Evolutionary conservation across 2,113 vertebrate species (phyloP).

Genomic region (Atherinomorus stipes): DNA sequence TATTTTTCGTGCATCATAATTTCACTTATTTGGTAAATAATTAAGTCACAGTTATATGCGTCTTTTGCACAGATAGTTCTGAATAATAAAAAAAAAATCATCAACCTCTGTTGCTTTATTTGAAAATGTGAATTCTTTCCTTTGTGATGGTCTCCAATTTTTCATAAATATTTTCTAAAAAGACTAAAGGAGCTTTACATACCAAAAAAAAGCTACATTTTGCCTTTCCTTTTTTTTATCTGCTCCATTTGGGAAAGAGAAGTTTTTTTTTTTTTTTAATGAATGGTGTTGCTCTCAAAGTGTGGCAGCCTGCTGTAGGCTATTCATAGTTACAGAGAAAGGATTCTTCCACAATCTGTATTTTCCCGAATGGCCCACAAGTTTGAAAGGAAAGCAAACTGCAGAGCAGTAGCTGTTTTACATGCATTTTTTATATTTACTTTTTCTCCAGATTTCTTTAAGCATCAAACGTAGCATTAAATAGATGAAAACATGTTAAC

Average conservation of each 20-base stretch:
- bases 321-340: conserved; percentile 6
- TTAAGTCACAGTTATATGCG: too few relatives aligned
- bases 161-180: too few relatives aligned
- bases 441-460: not conserved
- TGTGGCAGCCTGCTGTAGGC: not conserved
- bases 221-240: not conserved
- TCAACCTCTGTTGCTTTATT: too few relatives aligned
- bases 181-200: too few relatives aligned
- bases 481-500: not conserved
- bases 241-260: not conserved
- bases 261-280: too few relatives aligned
- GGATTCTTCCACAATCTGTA: conserved; percentile 6
- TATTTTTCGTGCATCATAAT: too few relatives aligned
- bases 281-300: not conserved
- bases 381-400: not conserved
- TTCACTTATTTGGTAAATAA: too few relatives aligned
- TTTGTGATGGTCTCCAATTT: too few relatives aligned
- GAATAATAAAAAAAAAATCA: too few relatives aligned
- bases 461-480: not conserved
- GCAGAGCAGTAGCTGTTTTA: not conserved
- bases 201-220: not conserved
- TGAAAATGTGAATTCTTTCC: too few relatives aligned
- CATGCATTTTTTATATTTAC: too few relatives aligned
- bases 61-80: too few relatives aligned
- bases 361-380: conserved; percentile 1